Base-by-base conservation (phyloP, 2,113 vertebrate species). In the Poeciliopsis retropinna region DNA sequence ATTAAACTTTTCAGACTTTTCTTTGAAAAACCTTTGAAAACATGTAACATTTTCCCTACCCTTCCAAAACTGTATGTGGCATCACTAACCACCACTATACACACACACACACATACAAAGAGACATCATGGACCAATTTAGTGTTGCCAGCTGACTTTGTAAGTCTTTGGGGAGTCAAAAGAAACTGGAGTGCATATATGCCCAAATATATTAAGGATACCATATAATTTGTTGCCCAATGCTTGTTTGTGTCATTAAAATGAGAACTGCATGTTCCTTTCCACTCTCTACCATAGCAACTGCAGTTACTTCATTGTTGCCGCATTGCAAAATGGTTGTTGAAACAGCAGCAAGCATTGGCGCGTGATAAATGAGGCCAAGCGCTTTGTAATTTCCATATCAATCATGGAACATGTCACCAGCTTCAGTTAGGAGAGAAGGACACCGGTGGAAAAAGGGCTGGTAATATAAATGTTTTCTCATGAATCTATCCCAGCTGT, bases 311-410 rank as follows among this genome's bases (percentile, higher is more conserved):
- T 86, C 41, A 84, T 87, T 60, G 39, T 87, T 82, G 67, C 79
- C 79, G 84, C 88, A 89, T 90, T 85, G 84, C 88, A 83, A 83
- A 87, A 82, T 80, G 84, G 77, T 76, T 85, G 83, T 85, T 82
- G 81, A 80, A 86, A 78, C 81, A 70, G 83, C 78, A 83, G 78
- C 81, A 72, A 89, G 87, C 76, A 80, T 64, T 63, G 37, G 64
- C 54, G 67, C 62, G 72, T 87, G 84, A 91, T 88, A 82, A 91
- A 91, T 84, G 83, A 88, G 83, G 85, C 73, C 82, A 76, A 76
- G 72, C 76, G 31, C 78, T 37, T 82, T 81, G 80, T 86, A 84
- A 91, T 92, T 90, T 91, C 85, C 87, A 87, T 89, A 89, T 91
- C 88, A 91, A 88, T 91, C 88, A 87, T 60, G 10, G 30, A 67